phyloP scores from a whole-genome alignment of 1,140 invertebrate species.

The Maniola jurtina region DNA sequence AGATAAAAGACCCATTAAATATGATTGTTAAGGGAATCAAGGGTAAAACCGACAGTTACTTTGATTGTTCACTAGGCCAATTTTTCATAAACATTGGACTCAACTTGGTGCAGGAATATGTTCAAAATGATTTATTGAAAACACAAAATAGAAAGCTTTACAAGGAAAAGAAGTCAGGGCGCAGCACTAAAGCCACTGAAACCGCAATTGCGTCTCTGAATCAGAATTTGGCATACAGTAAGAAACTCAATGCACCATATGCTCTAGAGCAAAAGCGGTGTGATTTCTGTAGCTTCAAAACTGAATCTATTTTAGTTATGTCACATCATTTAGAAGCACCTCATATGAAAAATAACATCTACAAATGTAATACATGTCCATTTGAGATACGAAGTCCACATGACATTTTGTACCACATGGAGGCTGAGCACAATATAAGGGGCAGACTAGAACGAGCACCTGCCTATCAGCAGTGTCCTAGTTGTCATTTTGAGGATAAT shows the following conservation, averaged over 20 bases:
- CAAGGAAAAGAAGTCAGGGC: slow-evolving; percentile 79
- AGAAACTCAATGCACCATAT: slow-evolving; percentile 93
- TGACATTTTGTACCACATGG: slow-evolving; percentile 95
- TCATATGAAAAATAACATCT: slow-evolving; percentile 93
- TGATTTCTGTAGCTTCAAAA: slow-evolving; percentile 95
- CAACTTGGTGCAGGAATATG: slow-evolving; percentile 94
- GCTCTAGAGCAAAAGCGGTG: slow-evolving; percentile 90
- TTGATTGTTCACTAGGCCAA: slow-evolving; percentile 92
- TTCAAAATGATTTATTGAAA: slow-evolving; percentile 93
- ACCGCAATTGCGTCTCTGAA: slow-evolving; percentile 88
- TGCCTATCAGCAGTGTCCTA: slow-evolving; percentile 94
- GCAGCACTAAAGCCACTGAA: slow-evolving; percentile 85
- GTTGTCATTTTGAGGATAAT: slow-evolving; percentile 96
- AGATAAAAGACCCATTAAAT: slow-evolving; percentile 76
- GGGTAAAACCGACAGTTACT: slow-evolving; percentile 82
- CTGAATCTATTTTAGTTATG: slow-evolving; percentile 93
- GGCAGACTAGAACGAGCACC: slow-evolving; percentile 91
- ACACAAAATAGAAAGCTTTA: slow-evolving; percentile 91
- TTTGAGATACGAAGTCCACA: slow-evolving; percentile 91
- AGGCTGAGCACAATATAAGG: slow-evolving; percentile 91
- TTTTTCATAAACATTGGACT: slow-evolving; percentile 96
- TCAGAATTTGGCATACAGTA: slow-evolving; percentile 92
- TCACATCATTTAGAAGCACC: slow-evolving; percentile 95
- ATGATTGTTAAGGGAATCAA: slow-evolving; percentile 65
- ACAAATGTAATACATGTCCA: slow-evolving; percentile 93